These are phyloP conservation scores for Gymnothorax javanicus DNA, from an alignment of 2,797 vertebrate species.

Conservation along the genomic window DNA sequence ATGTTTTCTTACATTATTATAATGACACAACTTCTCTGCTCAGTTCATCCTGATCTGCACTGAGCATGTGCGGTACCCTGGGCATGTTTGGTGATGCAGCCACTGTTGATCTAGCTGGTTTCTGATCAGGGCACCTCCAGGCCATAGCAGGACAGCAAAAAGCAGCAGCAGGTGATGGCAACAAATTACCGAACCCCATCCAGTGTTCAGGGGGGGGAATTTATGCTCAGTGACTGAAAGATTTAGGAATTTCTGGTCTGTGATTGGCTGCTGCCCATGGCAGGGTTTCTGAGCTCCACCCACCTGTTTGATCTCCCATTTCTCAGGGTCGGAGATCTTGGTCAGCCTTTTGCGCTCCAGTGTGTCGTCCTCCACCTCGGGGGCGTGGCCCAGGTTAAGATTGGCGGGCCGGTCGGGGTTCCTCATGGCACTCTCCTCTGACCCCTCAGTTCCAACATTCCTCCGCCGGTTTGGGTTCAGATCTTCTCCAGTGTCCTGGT, in stretches of 20 bases:
- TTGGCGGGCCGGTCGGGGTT: constrained; percentile 94
- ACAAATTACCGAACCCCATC: background rate
- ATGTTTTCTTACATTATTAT: too few relatives aligned
- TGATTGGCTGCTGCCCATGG: background rate
- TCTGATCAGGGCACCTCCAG: too few relatives aligned
- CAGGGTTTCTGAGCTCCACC: background rate
- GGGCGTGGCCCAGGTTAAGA: constrained; percentile 86
- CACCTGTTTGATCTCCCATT: constrained; percentile 99
- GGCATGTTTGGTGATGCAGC: too few relatives aligned
- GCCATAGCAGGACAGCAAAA: background rate
- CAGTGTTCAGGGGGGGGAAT: background rate
- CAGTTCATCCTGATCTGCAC: too few relatives aligned
- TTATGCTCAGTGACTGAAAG: background rate
- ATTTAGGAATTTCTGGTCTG: background rate
- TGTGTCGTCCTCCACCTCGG: constrained; percentile 91
- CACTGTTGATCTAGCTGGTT: too few relatives aligned
- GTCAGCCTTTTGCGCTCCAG: constrained; percentile 94
- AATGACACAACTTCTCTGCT: too few relatives aligned
- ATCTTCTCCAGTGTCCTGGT: constrained; percentile 96
- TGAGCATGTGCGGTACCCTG: too few relatives aligned
- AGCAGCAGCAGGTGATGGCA: background rate
- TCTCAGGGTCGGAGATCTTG: constrained; percentile 95
- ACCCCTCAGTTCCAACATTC: constrained; percentile 83
- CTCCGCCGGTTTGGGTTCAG: constrained; percentile 92
- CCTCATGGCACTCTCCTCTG: constrained; percentile 87